Percentiles rank a stretch among this genome's conserved stretches.
Evolutionary conservation across 2,113 vertebrate species (phyloP).

Genomic region (Xiphorhynchus elegans): DNA sequence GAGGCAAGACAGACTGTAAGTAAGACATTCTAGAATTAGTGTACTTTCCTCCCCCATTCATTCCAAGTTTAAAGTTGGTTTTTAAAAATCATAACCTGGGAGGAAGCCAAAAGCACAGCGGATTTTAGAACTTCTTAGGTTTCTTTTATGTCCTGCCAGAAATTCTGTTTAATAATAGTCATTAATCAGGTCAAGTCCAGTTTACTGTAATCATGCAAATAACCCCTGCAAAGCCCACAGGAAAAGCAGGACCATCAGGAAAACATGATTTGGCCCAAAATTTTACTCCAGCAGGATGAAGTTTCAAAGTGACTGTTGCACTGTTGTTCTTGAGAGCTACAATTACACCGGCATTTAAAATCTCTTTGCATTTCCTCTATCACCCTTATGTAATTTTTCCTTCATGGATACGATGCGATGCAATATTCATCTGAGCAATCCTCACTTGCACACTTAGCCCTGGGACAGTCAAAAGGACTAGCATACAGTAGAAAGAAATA

Average conservation of each 20-base stretch:
- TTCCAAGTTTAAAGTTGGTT: background rate
- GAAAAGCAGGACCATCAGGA: background rate
- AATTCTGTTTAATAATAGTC: background rate
- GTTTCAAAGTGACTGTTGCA: background rate
- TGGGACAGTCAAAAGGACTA: background rate
- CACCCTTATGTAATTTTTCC: background rate
- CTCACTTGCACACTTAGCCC: background rate
- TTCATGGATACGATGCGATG: background rate
- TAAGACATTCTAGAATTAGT: background rate
- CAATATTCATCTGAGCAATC: background rate
- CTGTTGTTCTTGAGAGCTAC: background rate
- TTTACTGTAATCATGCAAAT: background rate
- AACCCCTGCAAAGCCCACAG: background rate
- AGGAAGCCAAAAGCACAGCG: accelerated
- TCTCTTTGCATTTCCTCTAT: background rate
- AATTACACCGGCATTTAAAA: background rate
- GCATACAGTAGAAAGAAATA: background rate
- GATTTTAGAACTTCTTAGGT: background rate
- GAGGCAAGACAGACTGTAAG: background rate
- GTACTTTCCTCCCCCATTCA: accelerated
- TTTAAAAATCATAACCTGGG: background rate
- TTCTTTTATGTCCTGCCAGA: background rate
- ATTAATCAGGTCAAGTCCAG: background rate
- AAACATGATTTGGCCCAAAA: background rate
- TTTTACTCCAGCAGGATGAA: background rate